Conservation (phyloP, 2,797 vertebrate species). For the Amniataba percoides region DNA sequence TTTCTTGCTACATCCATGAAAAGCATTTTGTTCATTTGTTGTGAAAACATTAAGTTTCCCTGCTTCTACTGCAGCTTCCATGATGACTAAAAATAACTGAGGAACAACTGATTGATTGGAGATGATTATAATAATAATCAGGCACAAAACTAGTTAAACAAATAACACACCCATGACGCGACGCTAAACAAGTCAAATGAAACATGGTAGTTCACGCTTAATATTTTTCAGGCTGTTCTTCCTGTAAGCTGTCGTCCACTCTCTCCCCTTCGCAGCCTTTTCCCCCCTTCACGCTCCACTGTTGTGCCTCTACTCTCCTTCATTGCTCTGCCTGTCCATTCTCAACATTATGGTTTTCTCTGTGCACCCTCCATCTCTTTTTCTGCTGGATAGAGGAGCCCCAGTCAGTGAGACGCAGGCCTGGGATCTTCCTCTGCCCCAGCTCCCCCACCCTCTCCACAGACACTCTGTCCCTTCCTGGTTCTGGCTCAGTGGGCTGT, state of each 20-base stretch:
- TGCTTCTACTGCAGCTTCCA: background rate
- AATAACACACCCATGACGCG: background rate
- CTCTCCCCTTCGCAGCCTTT: conserved; percentile 33
- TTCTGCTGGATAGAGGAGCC: conserved; percentile 83
- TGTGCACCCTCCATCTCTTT: conserved; percentile 78
- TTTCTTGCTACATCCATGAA: background rate
- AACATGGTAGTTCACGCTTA: background rate
- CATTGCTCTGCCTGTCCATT: conserved; percentile 84
- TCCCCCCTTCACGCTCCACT: background rate
- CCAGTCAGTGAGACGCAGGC: conserved; percentile 83
- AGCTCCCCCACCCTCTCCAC: conserved; percentile 92
- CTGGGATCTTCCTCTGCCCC: conserved; percentile 92
- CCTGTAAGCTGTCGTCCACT: conserved; percentile 34
- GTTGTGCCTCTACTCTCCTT: conserved; percentile 44
- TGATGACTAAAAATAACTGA: background rate
- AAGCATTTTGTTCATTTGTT: background rate
- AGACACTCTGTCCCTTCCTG: conserved; percentile 89
- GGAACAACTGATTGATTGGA: background rate
- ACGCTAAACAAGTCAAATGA: background rate
- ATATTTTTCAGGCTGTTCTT: background rate
- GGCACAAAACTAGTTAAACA: background rate
- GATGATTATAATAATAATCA: background rate
- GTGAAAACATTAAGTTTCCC: background rate
- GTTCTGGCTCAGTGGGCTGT: conserved; percentile 86
- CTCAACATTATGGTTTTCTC: conserved; percentile 73